These are phyloP conservation scores for Psittacula cyanocephala DNA, from an alignment of 2,113 vertebrate genomes.

Conservation along the genomic window DNA sequence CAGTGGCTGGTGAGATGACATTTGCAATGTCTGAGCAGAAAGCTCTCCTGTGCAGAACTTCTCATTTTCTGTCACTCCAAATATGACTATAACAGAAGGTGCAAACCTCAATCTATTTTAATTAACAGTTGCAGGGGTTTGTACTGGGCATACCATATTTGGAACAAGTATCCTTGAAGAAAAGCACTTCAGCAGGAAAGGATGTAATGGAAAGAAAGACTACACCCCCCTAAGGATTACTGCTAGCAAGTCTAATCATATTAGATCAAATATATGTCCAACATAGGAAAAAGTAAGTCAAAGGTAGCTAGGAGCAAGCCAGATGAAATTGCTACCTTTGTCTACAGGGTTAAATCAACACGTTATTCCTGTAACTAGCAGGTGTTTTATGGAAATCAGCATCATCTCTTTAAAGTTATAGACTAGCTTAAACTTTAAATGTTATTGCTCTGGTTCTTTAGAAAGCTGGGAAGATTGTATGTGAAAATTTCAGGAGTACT, in stretches of 20 bases:
- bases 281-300: background rate
- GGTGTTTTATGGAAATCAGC: background rate
- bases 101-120: background rate
- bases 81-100: conserved; percentile 21
- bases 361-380: background rate
- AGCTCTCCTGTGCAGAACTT: background rate
- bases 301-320: background rate
- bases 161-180: background rate
- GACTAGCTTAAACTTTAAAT: background rate
- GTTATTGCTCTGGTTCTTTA: background rate
- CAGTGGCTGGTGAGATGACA: background rate
- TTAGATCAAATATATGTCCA: background rate
- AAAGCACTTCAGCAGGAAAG: background rate
- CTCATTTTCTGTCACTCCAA: background rate
- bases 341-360: background rate
- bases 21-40: background rate
- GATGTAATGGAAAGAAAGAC: background rate
- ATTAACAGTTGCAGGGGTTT: conserved; percentile 8
- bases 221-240: background rate
- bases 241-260: background rate
- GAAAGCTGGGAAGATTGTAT: background rate
- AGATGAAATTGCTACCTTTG: background rate
- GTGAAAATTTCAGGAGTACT: background rate
- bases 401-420: background rate
- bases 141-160: background rate